Base-by-base conservation (phyloP, 1,140 invertebrate genomes). In the Agraylea sexmaculata region DNA sequence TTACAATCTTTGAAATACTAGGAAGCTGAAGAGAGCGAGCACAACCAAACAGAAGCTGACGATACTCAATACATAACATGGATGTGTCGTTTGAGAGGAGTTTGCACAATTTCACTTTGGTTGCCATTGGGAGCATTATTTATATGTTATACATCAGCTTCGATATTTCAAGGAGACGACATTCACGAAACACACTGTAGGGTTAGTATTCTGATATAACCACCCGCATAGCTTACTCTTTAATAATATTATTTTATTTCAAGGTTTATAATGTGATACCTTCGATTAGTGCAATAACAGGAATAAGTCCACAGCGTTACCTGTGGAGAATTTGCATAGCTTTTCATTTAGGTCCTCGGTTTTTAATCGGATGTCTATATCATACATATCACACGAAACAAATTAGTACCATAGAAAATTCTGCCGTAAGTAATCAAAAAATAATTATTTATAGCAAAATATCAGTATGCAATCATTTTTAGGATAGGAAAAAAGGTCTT, bases 121-220 rank as follows among this genome's bases (percentile, higher is more conserved):
- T 73, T 89, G 61, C 87, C 87, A 23, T 65, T 88, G 41, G 63
- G 78, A 54, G 81, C 83, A 51, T 69, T 92, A 52, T 65, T 88
- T 47, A 72, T 85, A 58, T 92, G 87, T 67, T 86, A 91, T 57
- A 62, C 86, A 48, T 83, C 83, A 47, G 86, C 84, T 42, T 83
- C 85, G 56, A 78, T 88, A 57, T 91, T 87, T 62, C 84, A 88
- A 61, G 77, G 80, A 65, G 83, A 89, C 69, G 83, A 90, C 60
- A 85, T 91, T 54, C 87, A 90, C 57, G 86, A 89, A 71, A 90
- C 87, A 43, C 83, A 89, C 61, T 91, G 87, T 72, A 76, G 78
- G 56, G 87, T 91, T 71, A 76, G 77, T 70, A n/a, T n/a, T n/a
- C n/a, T n/a, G n/a, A n/a, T n/a, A n/a, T 25, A 7, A 25, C 23